phyloP scores from a whole-genome alignment of 2,113 vertebrate species.

The Hystrix cristata region DNA sequence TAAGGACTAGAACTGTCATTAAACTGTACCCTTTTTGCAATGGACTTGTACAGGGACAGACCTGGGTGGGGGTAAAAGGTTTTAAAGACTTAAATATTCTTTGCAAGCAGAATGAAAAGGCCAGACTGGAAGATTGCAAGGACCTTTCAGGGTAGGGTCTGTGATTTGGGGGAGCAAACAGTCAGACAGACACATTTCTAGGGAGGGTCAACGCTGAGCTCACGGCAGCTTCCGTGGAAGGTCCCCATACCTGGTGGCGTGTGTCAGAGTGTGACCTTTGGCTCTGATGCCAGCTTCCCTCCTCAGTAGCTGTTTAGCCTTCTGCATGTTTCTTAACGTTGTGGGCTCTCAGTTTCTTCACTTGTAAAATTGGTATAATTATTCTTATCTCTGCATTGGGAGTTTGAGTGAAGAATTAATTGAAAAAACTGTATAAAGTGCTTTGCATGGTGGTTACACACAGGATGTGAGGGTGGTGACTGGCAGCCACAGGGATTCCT shows the following conservation, averaged over 20 bases:
- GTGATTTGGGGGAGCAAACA: not conserved
- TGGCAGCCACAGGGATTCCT: not conserved
- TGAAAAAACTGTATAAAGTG: not conserved
- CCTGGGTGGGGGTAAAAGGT: not conserved
- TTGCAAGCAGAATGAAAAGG: not conserved
- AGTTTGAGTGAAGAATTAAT: not conserved
- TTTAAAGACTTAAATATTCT: not conserved
- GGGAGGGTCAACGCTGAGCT: not conserved
- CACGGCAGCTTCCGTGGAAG: accelerated
- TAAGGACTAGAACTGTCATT: not conserved
- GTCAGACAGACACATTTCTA: not conserved
- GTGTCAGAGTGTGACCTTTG: not conserved
- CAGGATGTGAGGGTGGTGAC: not conserved
- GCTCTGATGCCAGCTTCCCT: not conserved
- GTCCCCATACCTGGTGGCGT: accelerated
- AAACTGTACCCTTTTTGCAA: not conserved
- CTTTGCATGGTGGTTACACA: not conserved
- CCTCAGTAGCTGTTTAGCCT: not conserved
- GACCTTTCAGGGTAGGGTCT: not conserved
- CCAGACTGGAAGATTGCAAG: not conserved
- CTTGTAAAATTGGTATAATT: not conserved
- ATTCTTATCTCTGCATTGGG: not conserved
- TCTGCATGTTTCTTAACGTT: not conserved
- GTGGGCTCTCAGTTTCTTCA: not conserved
- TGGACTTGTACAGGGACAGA: not conserved